phyloP scores from a whole-genome alignment of 1,140 invertebrate genomes.

The Trichomalopsis sarcophagae region DNA sequence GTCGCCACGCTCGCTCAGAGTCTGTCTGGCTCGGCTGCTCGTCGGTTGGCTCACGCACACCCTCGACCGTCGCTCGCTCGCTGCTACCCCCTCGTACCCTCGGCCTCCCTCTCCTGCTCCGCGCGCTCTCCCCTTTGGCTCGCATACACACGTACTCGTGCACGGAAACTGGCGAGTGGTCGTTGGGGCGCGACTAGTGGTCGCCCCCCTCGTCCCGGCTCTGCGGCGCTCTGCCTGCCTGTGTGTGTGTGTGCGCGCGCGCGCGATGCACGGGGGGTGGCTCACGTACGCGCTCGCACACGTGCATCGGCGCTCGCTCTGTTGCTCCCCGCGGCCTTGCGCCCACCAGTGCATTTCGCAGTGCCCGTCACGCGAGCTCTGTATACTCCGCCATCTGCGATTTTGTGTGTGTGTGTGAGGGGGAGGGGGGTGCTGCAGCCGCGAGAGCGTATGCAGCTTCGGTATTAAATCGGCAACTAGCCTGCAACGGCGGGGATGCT shows the following conservation, averaged over 20 bases:
- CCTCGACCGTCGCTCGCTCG: constrained; percentile 14
- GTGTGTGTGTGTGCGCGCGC: background rate
- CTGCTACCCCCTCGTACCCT: background rate
- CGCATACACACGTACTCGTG: background rate
- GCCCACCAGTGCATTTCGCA: constrained; percentile 6
- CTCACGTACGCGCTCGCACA: constrained; percentile 30
- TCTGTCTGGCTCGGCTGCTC: constrained; percentile 25
- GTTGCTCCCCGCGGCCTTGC: constrained; percentile 51
- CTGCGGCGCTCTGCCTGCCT: background rate
- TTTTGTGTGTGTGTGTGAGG: background rate
- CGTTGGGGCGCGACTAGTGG: background rate
- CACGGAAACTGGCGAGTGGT: background rate
- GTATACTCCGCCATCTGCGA: background rate
- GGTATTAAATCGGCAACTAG: too few species aligned
- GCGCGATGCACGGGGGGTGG: background rate
- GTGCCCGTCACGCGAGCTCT: constrained; percentile 27
- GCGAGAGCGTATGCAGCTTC: too few species aligned
- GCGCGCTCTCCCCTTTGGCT: constrained; percentile 29
- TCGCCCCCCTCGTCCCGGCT: background rate
- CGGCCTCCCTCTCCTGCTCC: background rate
- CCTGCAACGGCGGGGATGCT: too few species aligned
- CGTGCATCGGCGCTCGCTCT: constrained; percentile 62
- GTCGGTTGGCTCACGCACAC: constrained; percentile 6
- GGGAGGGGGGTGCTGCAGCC: background rate
- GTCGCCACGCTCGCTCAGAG: constrained; percentile 22